phyloP scores from a whole-genome alignment of 30 jellyfish, hydroid and myxozoan genomes.

The Aurelia sp. region DNA sequence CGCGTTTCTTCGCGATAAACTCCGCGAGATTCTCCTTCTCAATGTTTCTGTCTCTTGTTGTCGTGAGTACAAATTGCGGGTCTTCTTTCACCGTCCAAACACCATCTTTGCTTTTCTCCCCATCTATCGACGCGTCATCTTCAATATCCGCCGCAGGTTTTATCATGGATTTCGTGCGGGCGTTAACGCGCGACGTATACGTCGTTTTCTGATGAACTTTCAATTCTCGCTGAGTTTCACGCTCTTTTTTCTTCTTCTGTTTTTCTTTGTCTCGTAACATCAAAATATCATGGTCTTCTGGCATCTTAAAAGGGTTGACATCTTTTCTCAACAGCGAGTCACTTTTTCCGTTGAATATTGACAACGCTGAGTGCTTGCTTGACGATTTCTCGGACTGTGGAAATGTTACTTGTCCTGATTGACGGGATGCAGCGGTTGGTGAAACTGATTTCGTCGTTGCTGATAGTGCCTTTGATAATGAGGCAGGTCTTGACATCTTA shows the following conservation, averaged over 20 bases:
- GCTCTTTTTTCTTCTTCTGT: constrained; percentile 84
- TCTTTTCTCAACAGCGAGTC: constrained; percentile 29
- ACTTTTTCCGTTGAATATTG: constrained; percentile 9
- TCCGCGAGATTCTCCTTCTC: constrained; percentile 95
- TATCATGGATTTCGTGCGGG: constrained; percentile 95
- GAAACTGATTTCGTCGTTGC: constrained; percentile 44
- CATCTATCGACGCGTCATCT: constrained; percentile 75
- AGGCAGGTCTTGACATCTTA: constrained; percentile 51
- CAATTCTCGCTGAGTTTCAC: constrained; percentile 79
- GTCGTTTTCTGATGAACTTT: constrained; percentile 94
- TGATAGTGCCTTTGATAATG: constrained; percentile 43
- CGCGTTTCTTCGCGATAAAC: constrained; percentile 94
- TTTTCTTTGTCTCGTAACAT: constrained; percentile 92
- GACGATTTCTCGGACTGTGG: constrained; percentile 66
- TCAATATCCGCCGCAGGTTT: constrained; percentile 98
- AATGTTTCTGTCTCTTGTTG: constrained; percentile 92
- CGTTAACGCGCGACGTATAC: constrained; percentile 93
- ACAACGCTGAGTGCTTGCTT: constrained; percentile 43
- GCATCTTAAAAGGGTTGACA: constrained; percentile 93
- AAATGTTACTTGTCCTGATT: constrained; percentile 50
- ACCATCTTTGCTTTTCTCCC: constrained; percentile 67
- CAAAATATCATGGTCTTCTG: constrained; percentile 89
- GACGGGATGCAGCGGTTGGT: constrained; percentile 38
- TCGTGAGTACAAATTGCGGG: constrained; percentile 91
- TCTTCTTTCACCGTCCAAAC: constrained; percentile 91